Base-by-base conservation (phyloP, 1,140 invertebrate genomes). In the Drosophila lacteicornis region DNA sequence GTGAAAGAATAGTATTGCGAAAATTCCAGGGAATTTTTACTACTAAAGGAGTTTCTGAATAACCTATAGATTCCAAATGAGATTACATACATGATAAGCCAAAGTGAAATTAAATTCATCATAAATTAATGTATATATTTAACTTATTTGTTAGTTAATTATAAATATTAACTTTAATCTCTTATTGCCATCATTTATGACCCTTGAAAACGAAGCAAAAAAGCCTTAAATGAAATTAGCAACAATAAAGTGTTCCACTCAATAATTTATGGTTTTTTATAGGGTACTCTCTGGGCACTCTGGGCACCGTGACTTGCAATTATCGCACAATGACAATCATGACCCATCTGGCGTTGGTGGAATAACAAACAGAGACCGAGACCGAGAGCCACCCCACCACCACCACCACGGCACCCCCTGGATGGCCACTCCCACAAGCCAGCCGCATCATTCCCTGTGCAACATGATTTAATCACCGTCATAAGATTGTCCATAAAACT, bases 401-500 rank as follows among this genome's bases (percentile, higher is more conserved):
- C 38, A 25, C 38, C n/a, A 8, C 3, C 17, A 19, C 13, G 12
- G 47, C 56, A 61, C 19, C 68, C 45, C 56, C 57, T 38, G 30
- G 30, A 25, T 40, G 36, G 49, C 55, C 67, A 40, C 53, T 36
- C 45, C 69, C 67, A 45, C 74, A 43, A 50, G 38, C 65, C 42
- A 43, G 65, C 75, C 46, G 58, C 75, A 61, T 57, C 65, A 68
- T 78, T 78, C 45, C 42, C 63, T 42, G 75, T 78, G 75, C 58
- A 62, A 50, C 75, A 79, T 79, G 75, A 79, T 79, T 79, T 79
- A 79, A 79, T 79, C 75, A 79, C 75, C 75, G 75, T 76, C 75
- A 79, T 77, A 77, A 77, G 75, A 77, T 77, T 77, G 75, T 68
- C 75, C 75, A 77, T 79, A 79, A 79, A 79, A 79, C 66, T 67